Evolutionary conservation across 1,140 invertebrate species (phyloP).

Genomic region (Ceratitis capitata): DNA sequence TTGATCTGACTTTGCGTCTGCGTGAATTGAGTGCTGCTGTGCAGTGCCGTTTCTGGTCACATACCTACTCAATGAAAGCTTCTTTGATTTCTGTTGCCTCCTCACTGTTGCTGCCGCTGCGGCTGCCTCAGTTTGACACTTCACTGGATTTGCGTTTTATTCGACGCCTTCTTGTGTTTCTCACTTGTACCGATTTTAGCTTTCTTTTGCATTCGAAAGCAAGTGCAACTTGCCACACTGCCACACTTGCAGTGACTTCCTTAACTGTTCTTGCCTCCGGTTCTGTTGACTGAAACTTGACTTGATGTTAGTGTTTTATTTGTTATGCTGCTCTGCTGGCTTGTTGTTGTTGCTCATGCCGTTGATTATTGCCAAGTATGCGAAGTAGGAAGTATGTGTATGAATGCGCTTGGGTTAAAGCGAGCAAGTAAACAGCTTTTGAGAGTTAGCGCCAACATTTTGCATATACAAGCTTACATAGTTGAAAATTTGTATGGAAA

Average conservation of each 20-base stretch:
- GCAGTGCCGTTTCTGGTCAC: not conserved
- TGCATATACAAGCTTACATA: not conserved
- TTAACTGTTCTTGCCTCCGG: slow-evolving; percentile 22
- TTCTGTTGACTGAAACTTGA: not conserved
- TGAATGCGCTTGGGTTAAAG: too few species aligned
- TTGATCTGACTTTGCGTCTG: not conserved
- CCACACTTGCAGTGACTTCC: slow-evolving; percentile 22
- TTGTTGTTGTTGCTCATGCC: not conserved
- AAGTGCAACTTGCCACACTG: slow-evolving; percentile 23
- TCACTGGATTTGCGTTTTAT: not conserved
- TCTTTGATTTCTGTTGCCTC: not conserved
- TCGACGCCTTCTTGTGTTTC: not conserved
- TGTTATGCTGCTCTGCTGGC: too few species aligned
- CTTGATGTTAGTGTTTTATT: too few species aligned
- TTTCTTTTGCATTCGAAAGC: not conserved
- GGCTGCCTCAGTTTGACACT: too few species aligned
- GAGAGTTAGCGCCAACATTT: not conserved
- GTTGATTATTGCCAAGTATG: not conserved
- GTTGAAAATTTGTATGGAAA: not conserved
- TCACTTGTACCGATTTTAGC: not conserved
- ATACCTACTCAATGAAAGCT: not conserved
- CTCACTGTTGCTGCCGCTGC: too few species aligned
- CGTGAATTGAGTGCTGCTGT: not conserved
- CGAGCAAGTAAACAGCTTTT: slow-evolving; percentile 6
- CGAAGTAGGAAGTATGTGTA: not conserved